Conservation (phyloP, 2,888 invertebrate genomes). For the Thera britannica region DNA sequence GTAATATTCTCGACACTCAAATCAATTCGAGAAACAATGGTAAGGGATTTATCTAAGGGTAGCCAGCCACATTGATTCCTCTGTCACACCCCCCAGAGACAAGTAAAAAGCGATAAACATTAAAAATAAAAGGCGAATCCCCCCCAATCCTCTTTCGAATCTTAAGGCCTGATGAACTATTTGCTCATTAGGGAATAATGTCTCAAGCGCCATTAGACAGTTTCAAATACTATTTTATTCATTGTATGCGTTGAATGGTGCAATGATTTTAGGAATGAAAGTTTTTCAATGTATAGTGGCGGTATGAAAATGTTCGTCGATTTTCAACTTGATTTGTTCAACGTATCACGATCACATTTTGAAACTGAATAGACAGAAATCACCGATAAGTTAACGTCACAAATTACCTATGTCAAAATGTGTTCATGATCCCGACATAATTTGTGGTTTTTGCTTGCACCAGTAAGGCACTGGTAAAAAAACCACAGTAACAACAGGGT, state of each 20-base stretch:
- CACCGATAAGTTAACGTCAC: no score
- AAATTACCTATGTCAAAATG: no score
- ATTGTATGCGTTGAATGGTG: slow-evolving; percentile 9
- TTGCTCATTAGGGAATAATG: slow-evolving; percentile 30
- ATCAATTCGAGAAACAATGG: slow-evolving; percentile 10
- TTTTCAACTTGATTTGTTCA: no score
- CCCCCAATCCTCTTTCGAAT: slow-evolving; percentile 11
- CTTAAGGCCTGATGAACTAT: slow-evolving; percentile 26
- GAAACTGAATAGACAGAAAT: no score
- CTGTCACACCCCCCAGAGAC: slow-evolving; percentile 70
- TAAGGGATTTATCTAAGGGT: slow-evolving; percentile 48
- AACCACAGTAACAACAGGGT: no score
- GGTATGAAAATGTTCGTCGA: no score
- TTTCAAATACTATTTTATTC: slow-evolving; percentile 25
- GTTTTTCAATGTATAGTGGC: no score
- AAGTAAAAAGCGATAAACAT: slow-evolving; percentile 80
- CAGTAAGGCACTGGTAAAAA: no score
- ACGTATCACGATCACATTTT: no score
- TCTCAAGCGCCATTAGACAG: slow-evolving; percentile 18
- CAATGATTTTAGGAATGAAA: not conserved
- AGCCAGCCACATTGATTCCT: slow-evolving; percentile 78
- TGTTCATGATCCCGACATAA: no score
- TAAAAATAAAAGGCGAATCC: slow-evolving; percentile 76
- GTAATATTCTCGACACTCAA: not conserved
- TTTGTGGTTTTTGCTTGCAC: no score